Evolutionary conservation across 1,140 invertebrate species (phyloP).

Genomic region (Kradibia gibbosae): DNA sequence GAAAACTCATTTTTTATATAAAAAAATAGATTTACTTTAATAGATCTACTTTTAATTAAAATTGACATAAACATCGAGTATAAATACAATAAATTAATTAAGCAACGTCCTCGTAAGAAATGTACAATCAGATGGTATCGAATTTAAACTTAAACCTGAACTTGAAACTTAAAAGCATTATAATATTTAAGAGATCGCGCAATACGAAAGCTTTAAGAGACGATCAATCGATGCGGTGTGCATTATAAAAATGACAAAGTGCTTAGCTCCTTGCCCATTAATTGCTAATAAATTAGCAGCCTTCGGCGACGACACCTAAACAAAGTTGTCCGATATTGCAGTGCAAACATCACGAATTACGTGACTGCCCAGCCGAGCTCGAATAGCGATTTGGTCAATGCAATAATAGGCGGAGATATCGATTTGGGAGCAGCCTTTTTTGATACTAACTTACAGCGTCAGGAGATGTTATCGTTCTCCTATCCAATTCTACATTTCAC

Average conservation of each 20-base stretch:
- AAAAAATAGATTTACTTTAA: too few relatives aligned
- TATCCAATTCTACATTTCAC: conserved; percentile 76
- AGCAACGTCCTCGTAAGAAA: too few relatives aligned
- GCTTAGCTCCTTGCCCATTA: neutral
- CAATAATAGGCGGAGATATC: conserved; percentile 72
- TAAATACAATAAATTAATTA: too few relatives aligned
- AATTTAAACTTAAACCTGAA: neutral
- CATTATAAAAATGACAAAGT: neutral
- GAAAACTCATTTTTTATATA: too few relatives aligned
- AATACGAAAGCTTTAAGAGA: neutral
- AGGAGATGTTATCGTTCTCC: conserved; percentile 75
- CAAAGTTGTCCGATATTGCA: neutral
- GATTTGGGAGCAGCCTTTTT: conserved; percentile 77
- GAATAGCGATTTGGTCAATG: conserved; percentile 77
- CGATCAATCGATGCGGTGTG: neutral
- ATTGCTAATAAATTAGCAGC: neutral
- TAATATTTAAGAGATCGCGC: neutral
- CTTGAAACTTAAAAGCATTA: neutral
- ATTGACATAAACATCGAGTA: too few relatives aligned
- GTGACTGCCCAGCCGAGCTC: conserved; percentile 70
- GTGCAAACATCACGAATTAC: conserved; percentile 24
- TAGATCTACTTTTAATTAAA: too few relatives aligned
- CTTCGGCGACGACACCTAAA: neutral
- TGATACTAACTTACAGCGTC: conserved; percentile 71
- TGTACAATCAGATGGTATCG: too few relatives aligned